Base-by-base conservation (phyloP, 2,797 vertebrate genomes). In the Ctenopoma kingsleyae region DNA sequence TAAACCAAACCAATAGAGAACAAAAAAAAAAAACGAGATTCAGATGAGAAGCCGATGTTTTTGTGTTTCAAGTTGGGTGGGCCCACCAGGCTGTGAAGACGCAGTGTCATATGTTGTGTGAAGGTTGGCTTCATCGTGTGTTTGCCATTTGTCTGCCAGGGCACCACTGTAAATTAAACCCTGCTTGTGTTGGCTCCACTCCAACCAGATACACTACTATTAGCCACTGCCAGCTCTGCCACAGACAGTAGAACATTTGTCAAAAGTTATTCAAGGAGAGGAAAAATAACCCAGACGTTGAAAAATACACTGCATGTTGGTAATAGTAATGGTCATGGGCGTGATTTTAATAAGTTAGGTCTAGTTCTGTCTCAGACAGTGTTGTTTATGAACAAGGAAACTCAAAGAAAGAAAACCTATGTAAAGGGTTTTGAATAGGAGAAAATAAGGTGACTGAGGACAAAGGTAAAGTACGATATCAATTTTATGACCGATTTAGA, bases 161-260 rank as follows among this genome's bases (percentile, higher is more conserved):
- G 74, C 80, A 80, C 74, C 47, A 10, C 83, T 76, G 71, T 74
- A 86, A 87, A 86, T 81, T 61, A 83, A 52, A 82, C 71, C 51
- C 64, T 79, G 83, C 77, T 86, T 86, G 68, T 83, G 59, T 87
- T 86, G 85, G 85, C 83, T 22, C 27, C 2, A 0, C 6, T 81
- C 85, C 85, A 80, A 55, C 65, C 56, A 76, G 81, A 89, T 76
- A 74, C 73, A 78, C 73, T 67, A 54, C 46, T 32, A 10, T 54
- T 49, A 53, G 41, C 59, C n/a, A 2, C 52, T 56, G 77, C 79
- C 77, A 81, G 68, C 73, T 25, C 61, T 1, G 1, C 78, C 81
- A 60, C 74, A 78, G 66, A 85, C 59, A 64, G 52, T 10, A 53
- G 57, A 76, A 72, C 50, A 61, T 80, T 79, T 83, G 77, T 82